These are phyloP conservation scores for Neopelma chrysocephalum DNA, from an alignment of 2,797 vertebrate genomes.

Conservation along the genomic window DNA sequence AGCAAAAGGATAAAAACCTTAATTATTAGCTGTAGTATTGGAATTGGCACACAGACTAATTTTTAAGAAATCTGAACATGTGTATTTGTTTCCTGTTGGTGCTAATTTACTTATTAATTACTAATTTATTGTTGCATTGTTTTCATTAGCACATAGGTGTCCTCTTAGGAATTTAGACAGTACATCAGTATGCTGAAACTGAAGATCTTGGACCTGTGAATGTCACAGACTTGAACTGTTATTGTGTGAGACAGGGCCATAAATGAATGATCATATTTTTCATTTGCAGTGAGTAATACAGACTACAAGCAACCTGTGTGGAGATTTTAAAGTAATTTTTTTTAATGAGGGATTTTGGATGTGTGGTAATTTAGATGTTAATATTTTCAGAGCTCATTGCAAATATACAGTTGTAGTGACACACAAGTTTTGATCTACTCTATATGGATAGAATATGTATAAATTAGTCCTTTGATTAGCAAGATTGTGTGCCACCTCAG, in stretches of 20 bases:
- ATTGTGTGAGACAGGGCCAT: background rate
- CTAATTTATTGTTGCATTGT: background rate
- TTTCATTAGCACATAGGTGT: background rate
- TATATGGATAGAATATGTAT: background rate
- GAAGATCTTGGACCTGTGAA: background rate
- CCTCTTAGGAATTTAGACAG: background rate
- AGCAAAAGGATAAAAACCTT: background rate
- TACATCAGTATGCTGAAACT: background rate
- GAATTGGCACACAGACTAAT: background rate
- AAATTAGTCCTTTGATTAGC: background rate
- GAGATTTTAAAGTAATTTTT: background rate
- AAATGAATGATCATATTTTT: background rate
- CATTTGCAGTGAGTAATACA: background rate
- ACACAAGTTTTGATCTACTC: background rate
- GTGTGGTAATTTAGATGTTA: background rate
- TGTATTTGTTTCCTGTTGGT: background rate
- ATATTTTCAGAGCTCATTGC: background rate
- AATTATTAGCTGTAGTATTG: background rate
- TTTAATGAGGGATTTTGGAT: background rate
- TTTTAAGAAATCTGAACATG: background rate
- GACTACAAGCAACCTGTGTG: background rate
- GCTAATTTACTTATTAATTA: background rate
- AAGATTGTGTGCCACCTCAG: background rate
- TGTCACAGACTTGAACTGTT: background rate
- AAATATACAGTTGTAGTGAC: background rate